phyloP scores from a whole-genome alignment of 2,113 vertebrate species.

The Archilochus colubris region DNA sequence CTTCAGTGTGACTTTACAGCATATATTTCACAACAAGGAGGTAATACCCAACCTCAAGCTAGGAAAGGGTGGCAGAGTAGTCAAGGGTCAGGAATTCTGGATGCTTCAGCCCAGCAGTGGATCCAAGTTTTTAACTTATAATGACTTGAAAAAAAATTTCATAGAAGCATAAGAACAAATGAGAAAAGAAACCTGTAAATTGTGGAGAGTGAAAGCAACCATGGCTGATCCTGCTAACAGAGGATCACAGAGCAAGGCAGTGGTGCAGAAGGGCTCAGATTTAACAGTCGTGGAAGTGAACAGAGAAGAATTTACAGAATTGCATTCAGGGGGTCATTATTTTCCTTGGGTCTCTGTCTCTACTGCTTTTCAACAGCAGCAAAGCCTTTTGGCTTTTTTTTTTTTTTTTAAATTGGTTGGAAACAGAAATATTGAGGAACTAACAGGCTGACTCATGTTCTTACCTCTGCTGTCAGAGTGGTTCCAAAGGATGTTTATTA shows the following conservation, averaged over 20 bases:
- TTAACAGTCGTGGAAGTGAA: neutral
- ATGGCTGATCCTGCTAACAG: neutral
- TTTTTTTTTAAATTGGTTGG: too few species aligned
- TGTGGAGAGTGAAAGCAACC: neutral
- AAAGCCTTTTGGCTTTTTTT: too few species aligned
- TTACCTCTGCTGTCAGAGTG: too few species aligned
- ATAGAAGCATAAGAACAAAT: neutral
- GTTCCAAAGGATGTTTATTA: too few species aligned
- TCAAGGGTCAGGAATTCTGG: neutral
- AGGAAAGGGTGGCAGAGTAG: neutral
- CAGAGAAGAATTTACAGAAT: neutral
- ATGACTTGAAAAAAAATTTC: neutral
- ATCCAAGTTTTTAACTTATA: neutral
- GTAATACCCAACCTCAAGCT: neutral
- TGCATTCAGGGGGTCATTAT: neutral
- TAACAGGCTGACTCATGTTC: too few species aligned
- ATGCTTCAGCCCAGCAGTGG: neutral
- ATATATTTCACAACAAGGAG: neutral
- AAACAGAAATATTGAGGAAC: too few species aligned
- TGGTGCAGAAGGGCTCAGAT: neutral
- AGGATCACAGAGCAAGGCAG: neutral
- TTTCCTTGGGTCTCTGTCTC: neutral
- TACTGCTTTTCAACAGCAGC: neutral
- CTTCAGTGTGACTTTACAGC: neutral
- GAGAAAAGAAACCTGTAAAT: neutral